Evolutionary conservation across 1,140 invertebrate genomes (phyloP).

Genomic region (Latrodectus geometricus): DNA sequence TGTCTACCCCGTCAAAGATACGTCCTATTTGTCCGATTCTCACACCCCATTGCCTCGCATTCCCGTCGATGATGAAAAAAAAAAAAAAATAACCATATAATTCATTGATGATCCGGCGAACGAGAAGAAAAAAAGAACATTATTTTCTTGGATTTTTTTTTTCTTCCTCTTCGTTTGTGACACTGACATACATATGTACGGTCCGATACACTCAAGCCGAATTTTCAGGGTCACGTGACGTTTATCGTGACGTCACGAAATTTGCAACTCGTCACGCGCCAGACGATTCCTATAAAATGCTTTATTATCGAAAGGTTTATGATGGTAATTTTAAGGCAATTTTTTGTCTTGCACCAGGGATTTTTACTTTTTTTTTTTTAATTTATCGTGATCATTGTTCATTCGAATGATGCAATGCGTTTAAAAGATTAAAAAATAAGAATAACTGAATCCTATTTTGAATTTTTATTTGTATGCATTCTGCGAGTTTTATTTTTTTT

Average conservation of each 20-base stretch:
- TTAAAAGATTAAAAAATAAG: too few species aligned
- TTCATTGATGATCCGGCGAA: background rate
- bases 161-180: constrained; percentile 38
- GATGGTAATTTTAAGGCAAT: too few species aligned
- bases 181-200: constrained; percentile 51
- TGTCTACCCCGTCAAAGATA: background rate
- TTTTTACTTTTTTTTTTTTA: too few species aligned
- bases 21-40: constrained; percentile 37
- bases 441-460: too few species aligned
- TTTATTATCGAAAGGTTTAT: too few species aligned
- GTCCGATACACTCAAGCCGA: constrained; percentile 27
- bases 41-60: background rate
- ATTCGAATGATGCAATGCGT: too few species aligned
- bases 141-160: background rate
- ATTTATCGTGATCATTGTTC: too few species aligned
- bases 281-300: too few species aligned
- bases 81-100: background rate
- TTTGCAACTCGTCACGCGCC: background rate
- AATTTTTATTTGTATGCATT: too few species aligned
- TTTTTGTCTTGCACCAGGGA: too few species aligned
- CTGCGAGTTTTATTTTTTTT: too few species aligned
- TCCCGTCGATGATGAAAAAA: background rate
- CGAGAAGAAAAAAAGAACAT: background rate
- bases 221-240: constrained; percentile 36
- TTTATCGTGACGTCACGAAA: constrained; percentile 28